A percentile compares a stretch with the other conserved stretches of the same genome.
Evolutionary conservation across 1,140 invertebrate species (phyloP).

Genomic region (Cotesia glomerata): DNA sequence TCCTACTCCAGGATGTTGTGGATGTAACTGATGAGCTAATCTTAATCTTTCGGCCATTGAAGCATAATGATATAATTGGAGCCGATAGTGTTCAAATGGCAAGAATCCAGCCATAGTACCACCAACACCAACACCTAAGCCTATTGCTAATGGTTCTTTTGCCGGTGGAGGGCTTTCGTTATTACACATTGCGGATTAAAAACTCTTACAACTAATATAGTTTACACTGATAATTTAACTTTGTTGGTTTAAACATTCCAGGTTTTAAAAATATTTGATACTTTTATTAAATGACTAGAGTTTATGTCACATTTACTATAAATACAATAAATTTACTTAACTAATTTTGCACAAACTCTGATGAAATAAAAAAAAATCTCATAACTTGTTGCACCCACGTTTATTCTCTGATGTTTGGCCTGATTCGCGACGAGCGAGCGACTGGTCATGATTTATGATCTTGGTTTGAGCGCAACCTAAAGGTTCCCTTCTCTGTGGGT

Average conservation of each 20-base stretch:
- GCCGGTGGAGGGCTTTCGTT: conserved; percentile 59
- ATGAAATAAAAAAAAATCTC: conserved; percentile 5
- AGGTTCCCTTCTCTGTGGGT: conserved; percentile 22
- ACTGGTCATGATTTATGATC: conserved; percentile 55
- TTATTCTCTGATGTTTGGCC: conserved; percentile 34
- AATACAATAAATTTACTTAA: conserved; percentile 19
- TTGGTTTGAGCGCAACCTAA: conserved; percentile 33
- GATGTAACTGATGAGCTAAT: conserved; percentile 65
- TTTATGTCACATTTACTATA: conserved; percentile 32
- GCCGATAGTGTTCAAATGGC: conserved; percentile 79
- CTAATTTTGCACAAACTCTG: neutral
- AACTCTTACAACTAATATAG: conserved; percentile 15
- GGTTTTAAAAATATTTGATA: conserved; percentile 2
- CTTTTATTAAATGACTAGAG: conserved; percentile 17
- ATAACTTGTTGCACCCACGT: neutral
- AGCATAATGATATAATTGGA: conserved; percentile 89
- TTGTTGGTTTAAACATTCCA: neutral
- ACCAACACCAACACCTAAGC: conserved; percentile 44
- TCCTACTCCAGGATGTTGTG: conserved; percentile 63
- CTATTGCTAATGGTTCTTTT: conserved; percentile 53
- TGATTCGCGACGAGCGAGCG: conserved; percentile 45
- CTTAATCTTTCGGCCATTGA: conserved; percentile 77
- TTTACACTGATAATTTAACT: conserved; percentile 6
- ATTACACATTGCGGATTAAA: conserved; percentile 51
- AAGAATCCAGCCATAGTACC: conserved; percentile 60